phyloP scores from a whole-genome alignment of 2,113 vertebrate genomes.

The Nothobranchius kuhntae region DNA sequence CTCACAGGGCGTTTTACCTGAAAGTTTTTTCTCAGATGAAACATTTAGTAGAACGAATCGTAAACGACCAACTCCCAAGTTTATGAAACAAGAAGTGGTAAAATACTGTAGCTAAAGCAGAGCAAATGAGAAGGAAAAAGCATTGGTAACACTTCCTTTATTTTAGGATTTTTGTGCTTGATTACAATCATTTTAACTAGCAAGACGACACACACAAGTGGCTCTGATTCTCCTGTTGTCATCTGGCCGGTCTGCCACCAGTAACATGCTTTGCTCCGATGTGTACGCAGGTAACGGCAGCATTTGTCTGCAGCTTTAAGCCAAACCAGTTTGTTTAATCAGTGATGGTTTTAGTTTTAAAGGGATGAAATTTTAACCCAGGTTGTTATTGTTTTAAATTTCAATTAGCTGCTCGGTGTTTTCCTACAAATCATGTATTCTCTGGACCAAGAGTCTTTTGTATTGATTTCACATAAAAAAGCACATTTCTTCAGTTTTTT shows the following conservation, averaged over 20 bases:
- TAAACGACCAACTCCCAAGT: neutral
- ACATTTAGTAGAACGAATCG: neutral
- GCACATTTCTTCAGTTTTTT: too few species aligned
- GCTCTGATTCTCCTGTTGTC: slow-evolving; percentile 5
- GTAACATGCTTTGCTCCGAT: slow-evolving; percentile 71
- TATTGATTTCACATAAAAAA: too few species aligned
- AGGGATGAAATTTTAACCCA: too few species aligned
- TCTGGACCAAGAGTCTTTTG: too few species aligned
- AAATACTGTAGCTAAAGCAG: slow-evolving; percentile 10
- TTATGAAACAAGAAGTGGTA: slow-evolving; percentile 44
- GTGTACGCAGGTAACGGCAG: slow-evolving; percentile 71
- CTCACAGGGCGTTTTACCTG: neutral
- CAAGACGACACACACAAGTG: neutral
- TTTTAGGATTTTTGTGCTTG: slow-evolving; percentile 21
- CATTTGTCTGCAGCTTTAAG: neutral
- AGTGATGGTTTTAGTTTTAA: too few species aligned
- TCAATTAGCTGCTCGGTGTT: too few species aligned
- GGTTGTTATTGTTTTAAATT: too few species aligned
- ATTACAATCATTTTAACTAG: neutral
- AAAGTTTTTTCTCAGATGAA: neutral
- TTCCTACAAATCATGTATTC: too few species aligned
- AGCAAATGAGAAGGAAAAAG: slow-evolving; percentile 51
- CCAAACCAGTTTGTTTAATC: neutral
- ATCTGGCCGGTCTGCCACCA: neutral
- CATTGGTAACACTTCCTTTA: slow-evolving; percentile 54